These are phyloP conservation scores for Empidonax alnorum DNA, from an alignment of 2,113 vertebrate genomes.

Conservation along the genomic window DNA sequence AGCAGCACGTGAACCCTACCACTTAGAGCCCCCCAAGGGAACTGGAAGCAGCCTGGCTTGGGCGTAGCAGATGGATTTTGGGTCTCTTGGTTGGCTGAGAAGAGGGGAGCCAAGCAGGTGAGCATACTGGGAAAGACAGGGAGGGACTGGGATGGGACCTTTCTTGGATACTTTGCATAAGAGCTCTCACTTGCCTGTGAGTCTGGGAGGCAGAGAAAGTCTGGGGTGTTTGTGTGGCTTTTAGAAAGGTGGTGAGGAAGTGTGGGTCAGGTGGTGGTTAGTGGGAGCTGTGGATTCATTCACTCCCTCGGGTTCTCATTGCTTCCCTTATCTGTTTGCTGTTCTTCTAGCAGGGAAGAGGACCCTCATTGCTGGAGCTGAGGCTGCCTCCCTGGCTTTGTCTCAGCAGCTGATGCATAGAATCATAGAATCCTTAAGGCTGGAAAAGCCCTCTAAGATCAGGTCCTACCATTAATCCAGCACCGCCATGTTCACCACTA, in stretches of 20 bases:
- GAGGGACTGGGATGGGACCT: not conserved
- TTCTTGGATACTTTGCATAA: not conserved
- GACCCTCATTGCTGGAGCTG: not conserved
- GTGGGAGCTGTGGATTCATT: not conserved
- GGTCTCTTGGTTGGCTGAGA: not conserved
- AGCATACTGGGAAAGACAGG: not conserved
- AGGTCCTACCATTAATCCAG: not conserved
- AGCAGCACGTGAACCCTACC: rapidly evolving
- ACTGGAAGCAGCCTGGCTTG: not conserved
- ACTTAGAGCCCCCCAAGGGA: not conserved
- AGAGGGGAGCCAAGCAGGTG: not conserved
- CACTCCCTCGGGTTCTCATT: rapidly evolving
- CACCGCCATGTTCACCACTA: not conserved
- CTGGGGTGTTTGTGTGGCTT: not conserved
- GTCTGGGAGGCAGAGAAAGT: not conserved
- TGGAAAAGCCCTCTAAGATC: not conserved
- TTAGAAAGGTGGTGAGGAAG: not conserved
- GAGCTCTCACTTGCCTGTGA: not conserved
- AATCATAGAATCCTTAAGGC: not conserved
- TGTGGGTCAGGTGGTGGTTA: rapidly evolving
- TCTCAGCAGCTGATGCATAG: not conserved
- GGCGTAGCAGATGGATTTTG: not conserved
- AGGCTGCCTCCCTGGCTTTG: not conserved
- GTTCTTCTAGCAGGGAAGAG: not conserved
- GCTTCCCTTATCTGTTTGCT: not conserved